Percentiles rank a stretch among this genome's conserved stretches.
phyloP scores from a whole-genome alignment of 1,140 invertebrate genomes.

The Trichonephila clavipes region DNA sequence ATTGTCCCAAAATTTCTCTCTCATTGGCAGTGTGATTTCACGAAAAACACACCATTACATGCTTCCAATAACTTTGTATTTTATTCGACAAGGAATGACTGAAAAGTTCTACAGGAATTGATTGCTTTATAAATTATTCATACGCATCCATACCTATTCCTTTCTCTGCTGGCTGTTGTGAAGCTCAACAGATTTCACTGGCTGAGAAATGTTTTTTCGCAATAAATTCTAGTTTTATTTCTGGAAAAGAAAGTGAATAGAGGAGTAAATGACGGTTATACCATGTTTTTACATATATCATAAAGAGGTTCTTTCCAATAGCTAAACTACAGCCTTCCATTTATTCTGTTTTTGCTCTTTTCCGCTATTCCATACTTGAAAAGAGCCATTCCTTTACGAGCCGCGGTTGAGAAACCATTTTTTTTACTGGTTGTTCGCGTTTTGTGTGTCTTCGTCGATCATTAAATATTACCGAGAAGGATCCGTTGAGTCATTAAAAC shows the following conservation, averaged over 20 bases:
- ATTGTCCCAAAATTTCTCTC: neutral
- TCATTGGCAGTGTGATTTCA: neutral
- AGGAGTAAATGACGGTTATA: neutral
- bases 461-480: too few species aligned
- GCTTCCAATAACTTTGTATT: neutral
- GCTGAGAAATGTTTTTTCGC: neutral
- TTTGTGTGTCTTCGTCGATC: too few species aligned
- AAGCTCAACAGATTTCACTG: neutral
- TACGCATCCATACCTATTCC: neutral
- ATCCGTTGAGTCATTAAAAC: too few species aligned
- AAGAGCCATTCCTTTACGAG: too few species aligned
- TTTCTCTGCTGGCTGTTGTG: neutral
- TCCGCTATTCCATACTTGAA: too few species aligned
- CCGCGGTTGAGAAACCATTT: too few species aligned
- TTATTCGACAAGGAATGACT: neutral
- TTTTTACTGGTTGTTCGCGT: too few species aligned
- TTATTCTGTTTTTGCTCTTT: too few species aligned
- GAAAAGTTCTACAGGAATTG: neutral
- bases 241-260: neutral
- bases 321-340: too few species aligned
- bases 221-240: neutral
- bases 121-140: conserved; percentile 24
- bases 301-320: neutral
- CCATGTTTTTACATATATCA: neutral
- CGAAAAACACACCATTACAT: neutral